Conservation (phyloP, 2,888 invertebrate genomes). For the Mayetiola destructor region DNA sequence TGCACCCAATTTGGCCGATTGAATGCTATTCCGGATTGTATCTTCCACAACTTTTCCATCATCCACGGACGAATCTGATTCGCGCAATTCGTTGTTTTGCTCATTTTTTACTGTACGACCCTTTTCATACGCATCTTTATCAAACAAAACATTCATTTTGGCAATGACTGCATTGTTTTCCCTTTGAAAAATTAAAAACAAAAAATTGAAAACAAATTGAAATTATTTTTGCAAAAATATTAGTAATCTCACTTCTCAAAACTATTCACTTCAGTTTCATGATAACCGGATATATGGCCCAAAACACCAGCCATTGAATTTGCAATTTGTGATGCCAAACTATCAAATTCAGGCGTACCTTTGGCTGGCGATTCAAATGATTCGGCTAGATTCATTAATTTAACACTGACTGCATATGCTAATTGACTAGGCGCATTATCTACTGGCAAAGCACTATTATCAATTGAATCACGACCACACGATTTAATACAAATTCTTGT, state of each 20-base stretch:
- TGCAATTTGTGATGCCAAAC: conserved; percentile 50
- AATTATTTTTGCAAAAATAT: not conserved
- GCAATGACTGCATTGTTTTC: conserved; percentile 57
- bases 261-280: conserved; percentile 50
- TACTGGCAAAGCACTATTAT: not conserved
- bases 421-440: conserved; percentile 41
- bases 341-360: conserved; percentile 58
- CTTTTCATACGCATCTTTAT: conserved; percentile 51
- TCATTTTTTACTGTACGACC: conserved; percentile 35
- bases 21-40: conserved; percentile 53
- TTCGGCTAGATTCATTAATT: conserved; percentile 60
- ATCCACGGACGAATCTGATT: conserved; percentile 19
- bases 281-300: conserved; percentile 53
- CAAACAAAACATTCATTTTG: conserved; percentile 57
- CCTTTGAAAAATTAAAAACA: conserved; percentile 27
- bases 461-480: conserved; percentile 49
- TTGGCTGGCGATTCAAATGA: conserved; percentile 59
- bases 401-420: conserved; percentile 55
- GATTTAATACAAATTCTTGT: conserved; percentile 69
- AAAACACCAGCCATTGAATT: conserved; percentile 48
- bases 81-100: conserved; percentile 18
- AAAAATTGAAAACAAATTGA: conserved; percentile 4
- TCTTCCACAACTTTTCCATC: conserved; percentile 37
- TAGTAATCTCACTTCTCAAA: conserved; percentile 48
- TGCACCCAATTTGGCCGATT: conserved; percentile 59